Evolutionary conservation across 2,797 vertebrate genomes (phyloP), one percentile per base, ranked within the genome.

Genomic region (Taeniopygia guttata): DNA sequence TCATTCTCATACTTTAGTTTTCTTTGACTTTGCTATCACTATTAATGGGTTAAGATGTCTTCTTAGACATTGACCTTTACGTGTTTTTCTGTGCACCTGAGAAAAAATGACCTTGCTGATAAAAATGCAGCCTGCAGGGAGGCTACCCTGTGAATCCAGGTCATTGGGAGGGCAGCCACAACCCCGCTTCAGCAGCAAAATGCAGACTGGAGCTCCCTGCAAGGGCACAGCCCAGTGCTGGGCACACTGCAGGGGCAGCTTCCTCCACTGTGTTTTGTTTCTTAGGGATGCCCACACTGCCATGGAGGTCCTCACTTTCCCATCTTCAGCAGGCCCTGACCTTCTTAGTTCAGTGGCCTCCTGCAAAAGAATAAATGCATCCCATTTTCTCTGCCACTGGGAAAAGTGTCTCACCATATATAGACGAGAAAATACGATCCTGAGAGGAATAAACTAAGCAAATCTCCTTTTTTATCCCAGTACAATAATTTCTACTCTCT

Each of bases 391-490:
- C 68, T 38, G 48, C 67, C 38, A 10, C 26, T 25, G 38, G 48
- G 46, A 69, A 75, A 74, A 56, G 8, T 13, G 5, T 25, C 26
- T 42, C 34, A 38, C 32, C 5, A 0, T 6, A 10, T 3, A 29
- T 0, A 0, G 38, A 78, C 34, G 15, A 38, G 34, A 72, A 74
- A 83, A 72, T 0, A 21, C 8, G 36, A 80, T 36, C 34, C 46
- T 11, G 6, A 29, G 25, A 66, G 34, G 42, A 70, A 36, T 36
- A 56, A 87, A 51, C 40, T 32, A 46, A 45, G 34, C 0, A 0
- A 34, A 62, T 46, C 38, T 54, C 32, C 32, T 38, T 70, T n/a
- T 56, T 73, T 19, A 45, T 19, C 18, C 60, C 40, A 27, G 48
- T n/a, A 26, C 42, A 52, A 19, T 22, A 2, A 56, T 32, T 92